These are phyloP conservation scores for Theristicus caerulescens DNA, from an alignment of 2,113 vertebrate species.

Conservation along the genomic window DNA sequence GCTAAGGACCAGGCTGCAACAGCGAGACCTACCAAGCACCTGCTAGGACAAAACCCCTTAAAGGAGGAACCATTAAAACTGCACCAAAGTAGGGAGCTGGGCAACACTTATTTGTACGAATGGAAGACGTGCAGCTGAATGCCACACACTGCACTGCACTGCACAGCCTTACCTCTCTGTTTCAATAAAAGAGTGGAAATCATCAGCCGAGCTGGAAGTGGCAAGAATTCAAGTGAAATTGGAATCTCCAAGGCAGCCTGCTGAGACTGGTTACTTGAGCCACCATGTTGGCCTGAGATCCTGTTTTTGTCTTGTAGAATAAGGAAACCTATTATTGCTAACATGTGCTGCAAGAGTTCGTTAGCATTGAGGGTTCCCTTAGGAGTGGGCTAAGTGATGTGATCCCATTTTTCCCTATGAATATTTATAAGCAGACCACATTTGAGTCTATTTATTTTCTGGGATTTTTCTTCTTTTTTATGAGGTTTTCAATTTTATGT, in stretches of 20 bases:
- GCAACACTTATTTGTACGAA: not conserved
- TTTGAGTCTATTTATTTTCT: slow-evolving; percentile 63
- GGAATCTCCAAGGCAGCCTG: slow-evolving; percentile 32
- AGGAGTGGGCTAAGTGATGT: slow-evolving; percentile 68
- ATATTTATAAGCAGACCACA: slow-evolving; percentile 76
- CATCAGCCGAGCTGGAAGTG: not conserved
- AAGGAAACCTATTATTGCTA: slow-evolving; percentile 78
- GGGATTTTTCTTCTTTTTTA: slow-evolving; percentile 53
- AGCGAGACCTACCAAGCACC: not conserved
- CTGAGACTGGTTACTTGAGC: slow-evolving; percentile 64
- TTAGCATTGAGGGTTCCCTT: slow-evolving; percentile 68
- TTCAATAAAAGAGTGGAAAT: slow-evolving; percentile 18
- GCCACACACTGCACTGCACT: not conserved
- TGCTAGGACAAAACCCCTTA: not conserved
- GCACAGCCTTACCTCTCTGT: not conserved
- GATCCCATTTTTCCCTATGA: slow-evolving; percentile 75
- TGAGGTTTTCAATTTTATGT: slow-evolving; percentile 74
- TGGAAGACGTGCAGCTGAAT: not conserved
- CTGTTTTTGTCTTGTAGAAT: slow-evolving; percentile 75
- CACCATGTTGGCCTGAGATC: slow-evolving; percentile 59
- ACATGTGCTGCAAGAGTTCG: slow-evolving; percentile 71
- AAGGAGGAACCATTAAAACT: not conserved
- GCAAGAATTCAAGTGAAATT: slow-evolving; percentile 54
- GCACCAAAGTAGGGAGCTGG: not conserved
- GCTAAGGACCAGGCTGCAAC: not conserved